Evolutionary conservation across 2,797 vertebrate species (phyloP).

Genomic region (Sparus aurata): DNA sequence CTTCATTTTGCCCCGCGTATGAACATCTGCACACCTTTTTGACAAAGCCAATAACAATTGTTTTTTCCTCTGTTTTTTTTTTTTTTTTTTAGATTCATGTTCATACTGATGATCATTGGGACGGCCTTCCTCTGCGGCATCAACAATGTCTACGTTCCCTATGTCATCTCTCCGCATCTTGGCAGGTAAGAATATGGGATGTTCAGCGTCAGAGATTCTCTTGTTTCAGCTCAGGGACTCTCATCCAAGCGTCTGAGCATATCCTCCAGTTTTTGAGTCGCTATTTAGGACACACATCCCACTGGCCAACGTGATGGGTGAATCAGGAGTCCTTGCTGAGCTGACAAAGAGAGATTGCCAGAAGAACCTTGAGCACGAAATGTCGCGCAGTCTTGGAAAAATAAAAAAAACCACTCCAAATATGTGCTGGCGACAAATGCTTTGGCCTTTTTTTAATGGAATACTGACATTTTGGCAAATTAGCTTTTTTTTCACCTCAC

Average conservation of each 20-base stretch:
- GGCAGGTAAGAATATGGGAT: constrained; percentile 85
- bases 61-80: neutral
- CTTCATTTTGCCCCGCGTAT: neutral
- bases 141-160: constrained; percentile 94
- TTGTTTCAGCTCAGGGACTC: neutral
- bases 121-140: constrained; percentile 94
- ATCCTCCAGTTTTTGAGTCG: neutral
- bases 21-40: neutral
- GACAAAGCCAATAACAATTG: neutral
- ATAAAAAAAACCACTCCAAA: neutral
- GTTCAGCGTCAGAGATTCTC: neutral
- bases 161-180: constrained; percentile 86
- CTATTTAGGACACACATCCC: no score
- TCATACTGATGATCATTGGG: constrained; percentile 95
- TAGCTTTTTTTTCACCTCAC: neutral
- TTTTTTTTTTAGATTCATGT: constrained; percentile 89
- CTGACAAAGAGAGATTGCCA: no score
- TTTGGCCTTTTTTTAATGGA: no score
- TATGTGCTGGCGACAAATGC: neutral
- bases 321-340: no score
- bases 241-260: neutral
- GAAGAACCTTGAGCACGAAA: no score
- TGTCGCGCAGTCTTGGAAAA: no score
- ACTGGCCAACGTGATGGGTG: no score
- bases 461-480: neutral